These are phyloP conservation scores for Eristalinus sepulchralis DNA, from an alignment of 2,888 invertebrate species.

Conservation along the genomic window DNA sequence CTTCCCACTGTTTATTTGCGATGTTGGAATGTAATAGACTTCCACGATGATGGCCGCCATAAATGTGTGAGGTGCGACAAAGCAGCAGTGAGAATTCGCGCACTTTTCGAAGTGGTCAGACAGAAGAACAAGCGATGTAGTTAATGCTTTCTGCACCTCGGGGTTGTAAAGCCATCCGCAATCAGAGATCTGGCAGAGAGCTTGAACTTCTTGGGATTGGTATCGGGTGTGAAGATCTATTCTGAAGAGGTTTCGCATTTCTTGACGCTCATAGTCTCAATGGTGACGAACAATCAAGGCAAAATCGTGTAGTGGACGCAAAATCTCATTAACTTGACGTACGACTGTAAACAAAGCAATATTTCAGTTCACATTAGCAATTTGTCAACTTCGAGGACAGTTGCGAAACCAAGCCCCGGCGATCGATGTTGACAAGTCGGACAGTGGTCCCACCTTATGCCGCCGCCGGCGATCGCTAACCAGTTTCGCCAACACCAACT, in stretches of 20 bases:
- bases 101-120: neutral
- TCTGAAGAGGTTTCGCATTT: neutral
- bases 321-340: neutral
- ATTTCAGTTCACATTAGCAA: neutral
- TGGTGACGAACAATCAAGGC: no score
- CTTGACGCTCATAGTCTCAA: no score
- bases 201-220: neutral
- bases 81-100: slow-evolving; percentile 14
- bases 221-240: neutral
- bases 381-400: neutral
- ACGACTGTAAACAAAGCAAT: neutral
- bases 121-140: neutral
- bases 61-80: neutral
- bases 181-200: neutral
- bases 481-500: neutral
- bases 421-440: no score
- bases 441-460: neutral
- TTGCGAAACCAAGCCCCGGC: neutral
- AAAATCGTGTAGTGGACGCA: neutral
- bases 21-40: neutral
- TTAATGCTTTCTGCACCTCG: neutral
- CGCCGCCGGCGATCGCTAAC: neutral
- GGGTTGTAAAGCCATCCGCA: neutral
- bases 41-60: neutral
- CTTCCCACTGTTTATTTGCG: slow-evolving; percentile 1